Evolutionary conservation across 2,113 vertebrate species (phyloP).

Genomic region (Trichechus manatus): DNA sequence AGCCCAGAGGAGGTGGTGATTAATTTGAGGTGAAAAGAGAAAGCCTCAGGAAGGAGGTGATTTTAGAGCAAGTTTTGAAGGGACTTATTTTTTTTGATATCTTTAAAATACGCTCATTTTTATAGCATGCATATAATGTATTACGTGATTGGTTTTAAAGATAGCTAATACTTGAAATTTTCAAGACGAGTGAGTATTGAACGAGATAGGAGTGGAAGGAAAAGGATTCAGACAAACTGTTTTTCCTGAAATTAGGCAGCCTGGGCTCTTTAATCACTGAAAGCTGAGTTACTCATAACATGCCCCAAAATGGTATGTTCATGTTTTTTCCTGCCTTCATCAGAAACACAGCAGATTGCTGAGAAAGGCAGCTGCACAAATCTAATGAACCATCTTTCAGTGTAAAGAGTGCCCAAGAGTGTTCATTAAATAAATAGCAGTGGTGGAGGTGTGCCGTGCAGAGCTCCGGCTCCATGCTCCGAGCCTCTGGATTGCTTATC

Average conservation of each 20-base stretch:
- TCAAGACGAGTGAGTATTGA: slow-evolving; percentile 17
- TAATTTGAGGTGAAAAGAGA: background rate
- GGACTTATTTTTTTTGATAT: background rate
- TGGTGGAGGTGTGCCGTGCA: slow-evolving; percentile 75
- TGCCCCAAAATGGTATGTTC: slow-evolving; percentile 64
- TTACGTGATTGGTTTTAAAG: slow-evolving; percentile 5
- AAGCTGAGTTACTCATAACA: slow-evolving; percentile 82
- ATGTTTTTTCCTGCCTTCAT: slow-evolving; percentile 71
- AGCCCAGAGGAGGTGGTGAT: background rate
- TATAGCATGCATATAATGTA: slow-evolving; percentile 26
- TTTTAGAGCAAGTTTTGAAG: slow-evolving; percentile 32
- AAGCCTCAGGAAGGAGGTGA: background rate
- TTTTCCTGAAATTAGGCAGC: slow-evolving; percentile 70
- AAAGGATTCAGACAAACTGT: slow-evolving; percentile 64
- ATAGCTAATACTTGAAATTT: slow-evolving; percentile 55
- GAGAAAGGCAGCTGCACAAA: slow-evolving; percentile 85
- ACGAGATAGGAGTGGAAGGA: background rate
- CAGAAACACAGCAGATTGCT: slow-evolving; percentile 86
- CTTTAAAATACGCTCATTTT: slow-evolving; percentile 41
- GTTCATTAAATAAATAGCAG: slow-evolving; percentile 87
- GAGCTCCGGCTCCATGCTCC: slow-evolving; percentile 69
- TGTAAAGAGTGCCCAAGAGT: slow-evolving; percentile 87
- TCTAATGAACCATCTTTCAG: slow-evolving; percentile 87
- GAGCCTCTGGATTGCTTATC: slow-evolving; percentile 54
- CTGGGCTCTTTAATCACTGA: slow-evolving; percentile 79